Evolutionary conservation across 1,140 invertebrate genomes (phyloP), one percentile per base, ranked within the genome.

Genomic region (Pararge aegeria): DNA sequence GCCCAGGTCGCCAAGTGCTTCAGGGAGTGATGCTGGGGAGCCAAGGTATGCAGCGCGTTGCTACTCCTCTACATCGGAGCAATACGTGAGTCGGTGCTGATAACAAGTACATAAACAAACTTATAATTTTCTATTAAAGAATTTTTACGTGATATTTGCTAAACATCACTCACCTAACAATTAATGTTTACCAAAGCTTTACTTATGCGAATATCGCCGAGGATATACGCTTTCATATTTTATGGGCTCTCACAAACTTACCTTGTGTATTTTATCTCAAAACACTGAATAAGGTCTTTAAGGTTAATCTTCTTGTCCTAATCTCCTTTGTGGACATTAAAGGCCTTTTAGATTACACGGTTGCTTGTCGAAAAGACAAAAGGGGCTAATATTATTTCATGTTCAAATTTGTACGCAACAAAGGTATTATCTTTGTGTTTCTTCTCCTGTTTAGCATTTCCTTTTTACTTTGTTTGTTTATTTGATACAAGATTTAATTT

Each of bases 261-360:
- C 18, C 16, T 37, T 52, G 29, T 52, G 18, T 30, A 12, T 52
- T 19, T 52, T 15, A 42, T 18, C 38, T 30, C 49, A 12, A 52
- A 52, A 34, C 49, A 37, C 19, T 12, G 29, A 34, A 34, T 30
- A 27, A 34, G 49, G 49, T 20, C 24, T 52, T 38, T 38, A 52
- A 19, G 15, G 19, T 46, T 56, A 56, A 56, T 56, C 44, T 29
- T 5, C 44, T 49, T 49, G 55, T 49, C 42, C 12, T 12, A 21
- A 56, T 30, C 30, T 24, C 27, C 44, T 56, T 56, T 48, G 55
- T 49, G 27, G 18, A 21, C 42, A 38, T 13, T 42, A 42, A 42
- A 42, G 38, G 18, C 38, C 38, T 42, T 42, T 42, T 18, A 42
- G 38, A 42, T 42, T 42, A 42, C 16, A 42, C 13, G 13, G 13